phyloP scores from a whole-genome alignment of 2,797 vertebrate genomes.

The Heterohyrax brucei region DNA sequence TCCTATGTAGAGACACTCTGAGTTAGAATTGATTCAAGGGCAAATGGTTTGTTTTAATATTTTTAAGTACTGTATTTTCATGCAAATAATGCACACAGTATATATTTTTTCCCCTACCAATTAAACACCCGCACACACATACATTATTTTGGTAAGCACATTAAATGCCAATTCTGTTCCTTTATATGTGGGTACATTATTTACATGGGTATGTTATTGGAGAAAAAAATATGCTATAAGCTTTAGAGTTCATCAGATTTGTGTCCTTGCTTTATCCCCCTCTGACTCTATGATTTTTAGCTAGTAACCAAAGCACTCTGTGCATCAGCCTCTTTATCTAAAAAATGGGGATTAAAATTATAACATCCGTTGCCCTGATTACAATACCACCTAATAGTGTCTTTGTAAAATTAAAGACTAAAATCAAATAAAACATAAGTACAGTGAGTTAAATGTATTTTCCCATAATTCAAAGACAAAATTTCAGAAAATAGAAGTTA shows the following conservation, averaged over 20 bases:
- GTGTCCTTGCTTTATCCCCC: neutral
- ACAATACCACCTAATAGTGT: neutral
- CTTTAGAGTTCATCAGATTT: neutral
- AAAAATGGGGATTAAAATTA: neutral
- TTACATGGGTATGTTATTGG: neutral
- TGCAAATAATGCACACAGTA: neutral
- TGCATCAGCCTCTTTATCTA: neutral
- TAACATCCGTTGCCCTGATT: neutral
- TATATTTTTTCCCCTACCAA: neutral
- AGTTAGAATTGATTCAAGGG: too few species aligned
- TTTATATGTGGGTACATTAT: neutral
- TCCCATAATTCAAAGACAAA: conserved; percentile 16
- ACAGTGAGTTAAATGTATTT: conserved; percentile 1
- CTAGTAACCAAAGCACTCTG: neutral
- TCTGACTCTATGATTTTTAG: neutral
- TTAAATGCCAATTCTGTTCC: neutral
- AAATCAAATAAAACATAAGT: conserved; percentile 30
- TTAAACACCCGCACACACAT: neutral
- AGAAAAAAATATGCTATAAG: neutral
- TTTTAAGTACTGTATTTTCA: neutral
- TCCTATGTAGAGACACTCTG: too few species aligned
- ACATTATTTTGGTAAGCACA: too few species aligned
- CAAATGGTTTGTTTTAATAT: neutral
- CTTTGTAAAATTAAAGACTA: conserved; percentile 14
- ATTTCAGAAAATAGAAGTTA: neutral